phyloP scores from a whole-genome alignment of 1,140 invertebrate species.

The Trichonephila clavipes region DNA sequence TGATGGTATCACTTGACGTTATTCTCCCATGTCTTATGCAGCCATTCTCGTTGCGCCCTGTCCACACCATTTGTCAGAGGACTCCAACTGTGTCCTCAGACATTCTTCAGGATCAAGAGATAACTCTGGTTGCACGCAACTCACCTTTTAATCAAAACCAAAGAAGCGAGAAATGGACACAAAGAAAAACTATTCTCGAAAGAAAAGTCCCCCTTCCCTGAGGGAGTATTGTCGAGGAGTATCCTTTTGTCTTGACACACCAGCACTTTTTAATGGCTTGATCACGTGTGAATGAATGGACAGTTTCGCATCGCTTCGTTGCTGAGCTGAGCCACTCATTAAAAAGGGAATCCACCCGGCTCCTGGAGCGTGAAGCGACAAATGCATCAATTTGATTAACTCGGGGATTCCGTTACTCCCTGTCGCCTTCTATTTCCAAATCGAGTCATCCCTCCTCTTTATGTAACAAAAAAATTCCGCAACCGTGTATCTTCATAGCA shows the following conservation, averaged over 20 bases:
- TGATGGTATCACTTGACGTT: too few species aligned
- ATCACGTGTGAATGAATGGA: slow-evolving; percentile 59
- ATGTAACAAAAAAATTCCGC: too few species aligned
- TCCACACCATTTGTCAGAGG: not conserved
- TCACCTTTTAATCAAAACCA: slow-evolving; percentile 12
- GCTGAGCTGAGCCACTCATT: not conserved
- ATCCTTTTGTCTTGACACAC: slow-evolving; percentile 18
- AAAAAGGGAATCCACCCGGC: not conserved
- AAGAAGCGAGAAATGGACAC: slow-evolving; percentile 6
- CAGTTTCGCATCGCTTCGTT: slow-evolving; percentile 20
- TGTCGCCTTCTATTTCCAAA: not conserved
- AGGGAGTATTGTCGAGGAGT: not conserved
- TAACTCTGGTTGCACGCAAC: not conserved
- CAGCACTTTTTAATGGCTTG: slow-evolving; percentile 24
- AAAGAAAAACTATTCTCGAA: not conserved
- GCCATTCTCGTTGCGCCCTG: too few species aligned
- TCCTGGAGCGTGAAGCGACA: slow-evolving; percentile 39
- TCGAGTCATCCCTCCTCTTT: too few species aligned
- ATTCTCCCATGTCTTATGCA: too few species aligned
- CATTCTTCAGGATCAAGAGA: not conserved
- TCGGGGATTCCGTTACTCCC: not conserved
- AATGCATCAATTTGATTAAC: slow-evolving; percentile 29
- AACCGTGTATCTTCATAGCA: too few species aligned
- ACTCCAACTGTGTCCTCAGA: not conserved
- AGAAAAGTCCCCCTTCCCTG: not conserved